Evolutionary conservation across 2,888 invertebrate species (phyloP).

Genomic region (Portevinia maculata): DNA sequence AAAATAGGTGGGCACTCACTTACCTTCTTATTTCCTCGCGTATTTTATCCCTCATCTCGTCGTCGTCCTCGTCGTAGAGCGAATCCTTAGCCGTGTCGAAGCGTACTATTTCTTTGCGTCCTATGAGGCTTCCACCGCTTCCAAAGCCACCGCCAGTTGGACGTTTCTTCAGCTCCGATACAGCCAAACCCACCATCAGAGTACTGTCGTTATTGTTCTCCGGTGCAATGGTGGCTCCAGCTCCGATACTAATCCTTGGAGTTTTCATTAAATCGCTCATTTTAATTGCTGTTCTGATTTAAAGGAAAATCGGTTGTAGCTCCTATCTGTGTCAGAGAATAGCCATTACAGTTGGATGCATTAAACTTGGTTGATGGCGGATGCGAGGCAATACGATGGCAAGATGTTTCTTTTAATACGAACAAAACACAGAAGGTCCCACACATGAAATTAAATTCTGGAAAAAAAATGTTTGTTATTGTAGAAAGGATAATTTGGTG

Average conservation of each 20-base stretch:
- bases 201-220: slow-evolving; percentile 65
- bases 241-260: slow-evolving; percentile 61
- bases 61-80: slow-evolving; percentile 66
- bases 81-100: slow-evolving; percentile 66
- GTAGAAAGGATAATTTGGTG: background rate
- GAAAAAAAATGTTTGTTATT: slow-evolving; percentile 13
- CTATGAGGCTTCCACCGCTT: slow-evolving; percentile 10
- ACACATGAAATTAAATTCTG: background rate
- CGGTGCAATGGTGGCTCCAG: slow-evolving; percentile 52
- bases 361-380: slow-evolving; percentile 55
- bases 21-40: slow-evolving; percentile 72
- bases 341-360: slow-evolving; percentile 68
- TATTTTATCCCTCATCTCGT: slow-evolving; percentile 72
- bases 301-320: slow-evolving; percentile 61
- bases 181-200: slow-evolving; percentile 45
- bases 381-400: slow-evolving; percentile 61
- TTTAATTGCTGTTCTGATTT: slow-evolving; percentile 71
- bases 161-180: slow-evolving; percentile 59
- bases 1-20: slow-evolving; percentile 6
- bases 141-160: slow-evolving; percentile 13
- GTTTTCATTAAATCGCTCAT: slow-evolving; percentile 73
- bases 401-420: slow-evolving; percentile 32
- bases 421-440: background rate
- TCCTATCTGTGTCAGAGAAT: slow-evolving; percentile 69
- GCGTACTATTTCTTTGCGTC: slow-evolving; percentile 66